Evolutionary conservation across 2,888 invertebrate genomes (phyloP), one percentile per base, ranked within the genome.

Genomic region (Zhuqinia jingwanae): DNA sequence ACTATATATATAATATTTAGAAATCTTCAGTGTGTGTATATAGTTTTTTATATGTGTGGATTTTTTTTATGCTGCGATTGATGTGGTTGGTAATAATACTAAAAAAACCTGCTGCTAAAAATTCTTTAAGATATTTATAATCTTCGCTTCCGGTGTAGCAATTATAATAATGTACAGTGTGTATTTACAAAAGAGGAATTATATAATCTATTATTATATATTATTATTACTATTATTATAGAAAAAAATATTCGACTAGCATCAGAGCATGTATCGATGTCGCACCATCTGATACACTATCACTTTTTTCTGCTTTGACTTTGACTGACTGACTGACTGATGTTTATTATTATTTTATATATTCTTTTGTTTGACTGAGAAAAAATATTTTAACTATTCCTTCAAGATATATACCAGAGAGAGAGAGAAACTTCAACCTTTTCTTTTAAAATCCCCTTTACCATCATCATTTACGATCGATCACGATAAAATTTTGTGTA

Each of bases 141-240:
- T 60, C 17, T 60, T 15, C n/a, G n/a, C n/a, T n/a, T n/a, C n/a
- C n/a, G n/a, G n/a, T n/a, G n/a, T 60, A 30, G 8, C 20, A 1
- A 2, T 13, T 13, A n/a, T 60, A 60, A n/a, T 60, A 30, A 60
- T 60, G 60, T 60, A 60, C 60, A 60, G 60, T 60, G 60, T 60
- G 15, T 60, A 60, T 60, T 30, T 60, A 60, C 60, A 60, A 60
- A 60, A 60, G 10, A 60, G 60, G 60, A 30, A 60, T 60, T n/a
- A n/a, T n/a, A n/a, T n/a, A n/a, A n/a, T n/a, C n/a, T n/a, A n/a
- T n/a, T n/a, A n/a, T n/a, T n/a, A 60, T 30, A 60, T 30, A 2
- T 60, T 3, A 11, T 2, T 30, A 8, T 30, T 60, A n/a, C 6
- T 25, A 22, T 30, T 0, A 11, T 30, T 60, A 5, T 30, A 58